Evolutionary conservation across 2,113 vertebrate species (phyloP).

Genomic region (Plectropomus leopardus): DNA sequence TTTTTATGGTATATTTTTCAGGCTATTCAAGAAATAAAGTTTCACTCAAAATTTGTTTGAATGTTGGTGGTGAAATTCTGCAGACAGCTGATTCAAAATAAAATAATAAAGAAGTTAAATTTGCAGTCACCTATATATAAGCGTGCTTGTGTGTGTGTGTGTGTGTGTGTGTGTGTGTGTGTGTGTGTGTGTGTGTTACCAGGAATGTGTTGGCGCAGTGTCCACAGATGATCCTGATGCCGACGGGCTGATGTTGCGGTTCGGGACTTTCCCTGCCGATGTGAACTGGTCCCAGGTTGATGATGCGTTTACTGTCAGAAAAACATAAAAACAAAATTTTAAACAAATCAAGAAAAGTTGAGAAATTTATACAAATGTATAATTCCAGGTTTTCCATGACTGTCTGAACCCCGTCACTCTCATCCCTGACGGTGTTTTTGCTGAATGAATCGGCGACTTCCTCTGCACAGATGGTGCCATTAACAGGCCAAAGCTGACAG

Average conservation of each 20-base stretch:
- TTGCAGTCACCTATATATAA: neutral
- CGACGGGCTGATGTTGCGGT: slow-evolving; percentile 71
- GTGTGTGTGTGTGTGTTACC: slow-evolving; percentile 58
- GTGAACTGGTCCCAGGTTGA: slow-evolving; percentile 82
- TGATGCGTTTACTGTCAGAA: slow-evolving; percentile 79
- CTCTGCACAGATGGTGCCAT: slow-evolving; percentile 8
- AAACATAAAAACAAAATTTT: neutral
- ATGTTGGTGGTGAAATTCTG: too few species aligned
- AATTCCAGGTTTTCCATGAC: too few species aligned
- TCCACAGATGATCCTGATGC: slow-evolving; percentile 80
- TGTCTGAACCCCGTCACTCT: too few species aligned
- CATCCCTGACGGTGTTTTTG: too few species aligned
- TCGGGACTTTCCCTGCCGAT: slow-evolving; percentile 71
- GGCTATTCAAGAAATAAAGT: too few species aligned
- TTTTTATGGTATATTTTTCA: too few species aligned
- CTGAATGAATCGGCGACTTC: neutral
- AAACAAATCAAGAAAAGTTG: neutral
- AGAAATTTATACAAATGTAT: too few species aligned
- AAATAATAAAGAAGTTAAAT: neutral
- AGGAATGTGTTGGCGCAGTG: slow-evolving; percentile 83
- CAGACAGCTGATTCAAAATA: too few species aligned
- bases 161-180: neutral
- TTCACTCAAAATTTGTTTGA: too few species aligned
- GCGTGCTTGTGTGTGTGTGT: neutral
- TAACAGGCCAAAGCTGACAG: neutral